A percentile compares a stretch with the other conserved stretches of the same genome.
Conservation (phyloP, 2,113 vertebrate genomes). For the Muntiacus muntjak region DNA sequence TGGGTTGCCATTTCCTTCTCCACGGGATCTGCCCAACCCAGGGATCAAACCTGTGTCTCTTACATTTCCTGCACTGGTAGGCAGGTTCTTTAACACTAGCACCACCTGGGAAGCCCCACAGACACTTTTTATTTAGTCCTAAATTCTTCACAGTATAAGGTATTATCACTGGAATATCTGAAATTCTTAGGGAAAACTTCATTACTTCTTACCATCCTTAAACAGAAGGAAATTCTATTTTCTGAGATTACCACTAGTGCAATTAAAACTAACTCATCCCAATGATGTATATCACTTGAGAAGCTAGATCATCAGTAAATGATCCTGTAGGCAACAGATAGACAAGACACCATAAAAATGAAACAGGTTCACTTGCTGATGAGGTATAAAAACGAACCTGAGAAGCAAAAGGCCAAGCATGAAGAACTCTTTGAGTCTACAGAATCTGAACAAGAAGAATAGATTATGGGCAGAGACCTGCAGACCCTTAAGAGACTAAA, state of each 20-base stretch:
- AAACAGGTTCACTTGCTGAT: neutral
- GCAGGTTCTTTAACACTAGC: neutral
- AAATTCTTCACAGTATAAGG: neutral
- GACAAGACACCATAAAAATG: neutral
- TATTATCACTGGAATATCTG: neutral
- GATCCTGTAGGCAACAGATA: neutral
- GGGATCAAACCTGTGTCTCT: neutral
- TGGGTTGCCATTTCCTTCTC: neutral
- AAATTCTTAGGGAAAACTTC: neutral
- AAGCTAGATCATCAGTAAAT: neutral
- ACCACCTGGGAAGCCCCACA: neutral
- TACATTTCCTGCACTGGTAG: neutral
- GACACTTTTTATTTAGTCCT: neutral
- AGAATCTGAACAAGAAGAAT: neutral
- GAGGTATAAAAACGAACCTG: neutral
- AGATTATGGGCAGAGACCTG: neutral
- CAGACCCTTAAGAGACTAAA: neutral
- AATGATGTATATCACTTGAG: neutral
- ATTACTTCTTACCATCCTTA: neutral
- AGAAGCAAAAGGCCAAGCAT: neutral
- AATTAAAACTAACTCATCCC: neutral
- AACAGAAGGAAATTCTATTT: slow-evolving; percentile 10
- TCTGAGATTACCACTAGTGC: neutral
- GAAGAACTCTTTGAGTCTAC: neutral
- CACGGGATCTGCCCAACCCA: fast-evolving